Conservation (phyloP, 2,888 invertebrate species). For the Drosophila quinaria region DNA sequence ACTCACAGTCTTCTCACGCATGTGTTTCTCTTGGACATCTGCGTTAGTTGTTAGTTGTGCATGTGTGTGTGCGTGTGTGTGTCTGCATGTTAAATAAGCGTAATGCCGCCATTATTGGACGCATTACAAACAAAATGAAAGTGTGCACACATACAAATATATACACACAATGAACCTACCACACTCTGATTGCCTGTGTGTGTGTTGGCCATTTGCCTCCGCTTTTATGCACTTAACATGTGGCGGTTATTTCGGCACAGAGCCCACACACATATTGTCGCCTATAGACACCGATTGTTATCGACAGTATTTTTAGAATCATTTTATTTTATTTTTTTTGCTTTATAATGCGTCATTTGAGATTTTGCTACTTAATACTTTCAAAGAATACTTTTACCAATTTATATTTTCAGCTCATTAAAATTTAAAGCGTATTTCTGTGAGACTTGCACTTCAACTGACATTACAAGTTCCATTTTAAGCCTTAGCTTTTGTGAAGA, state of each 20-base stretch:
- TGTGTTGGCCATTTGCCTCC: conserved; percentile 41
- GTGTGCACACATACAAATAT: conserved; percentile 46
- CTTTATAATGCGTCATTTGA: too few species aligned
- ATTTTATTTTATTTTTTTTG: too few species aligned
- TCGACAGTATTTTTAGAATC: conserved; percentile 1
- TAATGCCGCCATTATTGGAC: conserved; percentile 82
- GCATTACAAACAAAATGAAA: conserved; percentile 78
- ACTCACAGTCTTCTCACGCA: conserved; percentile 42
- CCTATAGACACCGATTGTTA: conserved; percentile 24
- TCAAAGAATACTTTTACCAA: too few species aligned
- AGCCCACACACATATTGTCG: conserved; percentile 13
- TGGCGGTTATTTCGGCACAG: conserved; percentile 29
- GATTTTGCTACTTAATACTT: too few species aligned
- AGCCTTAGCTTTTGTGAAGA: neutral
- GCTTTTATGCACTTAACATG: conserved; percentile 54
- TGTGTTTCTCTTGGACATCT: conserved; percentile 51
- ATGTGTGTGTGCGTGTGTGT: conserved; percentile 41
- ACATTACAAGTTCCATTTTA: neutral
- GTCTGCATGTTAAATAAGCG: conserved; percentile 79
- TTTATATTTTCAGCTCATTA: too few species aligned
- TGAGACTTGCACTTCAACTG: too few species aligned
- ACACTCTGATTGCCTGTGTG: conserved; percentile 18
- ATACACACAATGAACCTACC: conserved; percentile 18
- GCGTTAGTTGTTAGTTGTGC: conserved; percentile 35
- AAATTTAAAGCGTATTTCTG: too few species aligned